These are phyloP conservation scores for Mythimna loreyi DNA, from an alignment of 2,888 invertebrate genomes.

Conservation along the genomic window DNA sequence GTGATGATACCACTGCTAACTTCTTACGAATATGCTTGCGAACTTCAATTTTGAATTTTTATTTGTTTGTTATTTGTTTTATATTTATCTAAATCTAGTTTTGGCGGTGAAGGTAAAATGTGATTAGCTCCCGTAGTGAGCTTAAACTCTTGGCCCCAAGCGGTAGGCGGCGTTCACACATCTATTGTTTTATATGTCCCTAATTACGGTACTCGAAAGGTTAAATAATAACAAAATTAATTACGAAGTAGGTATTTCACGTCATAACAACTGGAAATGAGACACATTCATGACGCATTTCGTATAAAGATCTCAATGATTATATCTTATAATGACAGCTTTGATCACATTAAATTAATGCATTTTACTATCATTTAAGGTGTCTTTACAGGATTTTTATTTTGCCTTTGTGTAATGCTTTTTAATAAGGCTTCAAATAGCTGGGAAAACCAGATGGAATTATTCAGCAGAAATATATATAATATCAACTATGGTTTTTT, in stretches of 20 bases:
- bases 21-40: too few relatives aligned
- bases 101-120: too few relatives aligned
- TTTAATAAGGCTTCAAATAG: neutral
- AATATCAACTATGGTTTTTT: too few relatives aligned
- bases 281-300: conserved; percentile 26
- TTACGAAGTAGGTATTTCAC: neutral
- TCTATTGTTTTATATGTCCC: too few relatives aligned
- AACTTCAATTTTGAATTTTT: too few relatives aligned
- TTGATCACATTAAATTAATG: conserved; percentile 28
- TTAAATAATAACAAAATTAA: conserved; percentile 20
- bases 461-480: neutral
- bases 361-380: neutral
- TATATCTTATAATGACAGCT: conserved; percentile 24
- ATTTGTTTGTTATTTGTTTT: too few relatives aligned
- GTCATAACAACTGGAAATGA: neutral
- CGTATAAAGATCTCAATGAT: conserved; percentile 25
- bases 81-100: too few relatives aligned
- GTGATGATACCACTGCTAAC: too few relatives aligned
- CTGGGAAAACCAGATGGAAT: neutral
- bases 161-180: too few relatives aligned
- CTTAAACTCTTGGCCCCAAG: too few relatives aligned
- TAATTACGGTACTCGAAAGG: too few relatives aligned
- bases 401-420: neutral
- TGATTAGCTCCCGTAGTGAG: too few relatives aligned
- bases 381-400: neutral